Base-by-base conservation (phyloP, 2,888 invertebrate species). In the Agrilus mali region DNA sequence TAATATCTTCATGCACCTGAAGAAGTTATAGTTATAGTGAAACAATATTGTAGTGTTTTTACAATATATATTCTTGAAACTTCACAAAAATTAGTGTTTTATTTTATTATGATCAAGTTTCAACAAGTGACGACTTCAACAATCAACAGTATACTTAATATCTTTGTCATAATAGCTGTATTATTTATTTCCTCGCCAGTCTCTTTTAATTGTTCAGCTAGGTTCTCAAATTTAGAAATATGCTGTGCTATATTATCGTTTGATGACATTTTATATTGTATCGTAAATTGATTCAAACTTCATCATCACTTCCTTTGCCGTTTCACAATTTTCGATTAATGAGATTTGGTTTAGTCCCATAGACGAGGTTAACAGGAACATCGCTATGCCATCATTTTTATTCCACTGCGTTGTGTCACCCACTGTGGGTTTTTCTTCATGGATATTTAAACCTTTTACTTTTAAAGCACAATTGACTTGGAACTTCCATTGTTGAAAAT, bases 201-300 rank as follows among this genome's bases (percentile, higher is more conserved):
- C 33, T 54, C 50, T 38, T 41, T 40, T n/a, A 54, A 42, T 38
- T 49, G 36, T 42, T 43, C 40, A 8, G 56, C 58, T 44, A 59
- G 40, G 37, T 55, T 58, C 43, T 53, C 53, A 2, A 59, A 47
- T 42, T 55, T 56, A 2, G 55, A 36, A 6, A 59, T 47, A 38
- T 58, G 57, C 36, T 58, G 52, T 2, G 54, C 53, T 2, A 59
- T 48, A 3, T 46, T 46, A 20, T 59, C 56, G 6, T 38, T 51
- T 7, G 48, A 8, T 0, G 33, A 36, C 50, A 53, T 54, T 41
- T 49, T 53, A 32, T 54, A 55, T 27, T 54, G 43, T 31, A 14
- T 41, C 16, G 32, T 50, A 53, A 22, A 53, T 53, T 8, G 46
- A 37, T 22, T 50, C 50, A 14, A 57, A 33, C 35, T 50, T 54